These are phyloP conservation scores for Equus przewalskii DNA, from an alignment of 2,113 vertebrate species.

Conservation along the genomic window DNA sequence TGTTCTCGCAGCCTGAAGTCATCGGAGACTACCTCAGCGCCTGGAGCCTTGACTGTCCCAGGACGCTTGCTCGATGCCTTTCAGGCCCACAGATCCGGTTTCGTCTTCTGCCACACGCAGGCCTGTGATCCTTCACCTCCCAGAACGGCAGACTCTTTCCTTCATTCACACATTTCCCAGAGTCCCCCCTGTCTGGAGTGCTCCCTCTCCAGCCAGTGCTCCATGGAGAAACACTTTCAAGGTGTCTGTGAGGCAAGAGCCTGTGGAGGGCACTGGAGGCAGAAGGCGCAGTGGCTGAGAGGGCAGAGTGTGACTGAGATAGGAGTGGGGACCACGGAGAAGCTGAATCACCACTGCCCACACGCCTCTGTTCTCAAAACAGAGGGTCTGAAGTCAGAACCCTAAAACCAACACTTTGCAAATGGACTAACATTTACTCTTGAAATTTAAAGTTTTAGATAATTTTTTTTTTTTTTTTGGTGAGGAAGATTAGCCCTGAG, in stretches of 20 bases:
- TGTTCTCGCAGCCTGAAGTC: background rate
- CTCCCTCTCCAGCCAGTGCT: background rate
- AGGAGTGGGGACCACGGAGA: background rate
- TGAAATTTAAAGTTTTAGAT: background rate
- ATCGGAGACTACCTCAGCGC: background rate
- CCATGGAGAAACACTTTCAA: background rate
- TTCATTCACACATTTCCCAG: background rate
- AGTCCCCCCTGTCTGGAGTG: background rate
- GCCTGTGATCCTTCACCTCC: background rate
- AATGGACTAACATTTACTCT: background rate
- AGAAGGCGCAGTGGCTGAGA: background rate
- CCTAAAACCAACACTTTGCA: background rate
- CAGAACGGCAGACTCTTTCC: background rate
- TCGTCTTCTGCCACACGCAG: background rate
- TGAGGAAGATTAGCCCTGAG: no score
- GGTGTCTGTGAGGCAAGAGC: background rate
- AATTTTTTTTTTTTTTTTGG: background rate
- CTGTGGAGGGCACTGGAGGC: background rate
- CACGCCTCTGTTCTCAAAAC: fast-evolving
- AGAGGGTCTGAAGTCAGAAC: background rate
- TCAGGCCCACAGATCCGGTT: background rate
- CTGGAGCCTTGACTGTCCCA: background rate
- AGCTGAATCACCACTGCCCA: background rate
- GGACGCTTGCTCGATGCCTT: background rate
- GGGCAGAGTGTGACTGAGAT: background rate